Evolutionary conservation across 2,113 vertebrate species (phyloP), one percentile per base, ranked within the genome.

Genomic region (Cyphomyrus discorhynchus): DNA sequence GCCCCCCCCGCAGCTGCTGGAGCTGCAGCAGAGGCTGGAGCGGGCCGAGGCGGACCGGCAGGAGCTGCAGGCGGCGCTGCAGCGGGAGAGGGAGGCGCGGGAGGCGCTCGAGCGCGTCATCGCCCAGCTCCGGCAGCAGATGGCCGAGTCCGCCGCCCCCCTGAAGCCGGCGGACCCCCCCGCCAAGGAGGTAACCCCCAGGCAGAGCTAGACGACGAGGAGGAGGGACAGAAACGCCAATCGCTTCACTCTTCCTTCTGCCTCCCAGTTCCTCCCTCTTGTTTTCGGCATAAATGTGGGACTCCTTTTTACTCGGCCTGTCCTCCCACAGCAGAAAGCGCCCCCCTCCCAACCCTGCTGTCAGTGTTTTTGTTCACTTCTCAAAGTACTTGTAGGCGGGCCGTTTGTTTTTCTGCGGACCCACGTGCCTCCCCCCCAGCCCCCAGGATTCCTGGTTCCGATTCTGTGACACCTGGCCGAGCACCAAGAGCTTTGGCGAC

Each of bases 11-110:
- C 89, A 99, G 98, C 94, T 99, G 92, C 97, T 96, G 45, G 98
- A 99, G 92, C 90, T 99, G 91, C 96, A 97, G 70, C 96, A 97
- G 94, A 96, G 98, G 90, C 77, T 99, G 95, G 97, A 98, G 91
- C 96, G 96, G 0, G 98, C 98, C 0, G 98, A 99, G 94, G 96
- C 97, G 0, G 98, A 99, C 45, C 96, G 98, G n/a, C 96, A 97
- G 93, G 98, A 99, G 90, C 97, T 99, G 90, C 98, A 99, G 87
- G 98, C 98, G 86, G 98, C 99, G 90, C 96, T 99, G 93, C 96
- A 96, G 74, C 94, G 96, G 92, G 98, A 99, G 88, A 96, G 98
- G 86, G 98, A 99, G 92, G 98, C 98, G 6, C 96, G 98, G 86
- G 97, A 98, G 89, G 97, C 97, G 89, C 91, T 99, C 88, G 98